Percentiles rank a stretch among this genome's conserved stretches.
These are phyloP conservation scores for Drosophila lutescens DNA, from an alignment of 2,888 invertebrate species.

Conservation along the genomic window DNA sequence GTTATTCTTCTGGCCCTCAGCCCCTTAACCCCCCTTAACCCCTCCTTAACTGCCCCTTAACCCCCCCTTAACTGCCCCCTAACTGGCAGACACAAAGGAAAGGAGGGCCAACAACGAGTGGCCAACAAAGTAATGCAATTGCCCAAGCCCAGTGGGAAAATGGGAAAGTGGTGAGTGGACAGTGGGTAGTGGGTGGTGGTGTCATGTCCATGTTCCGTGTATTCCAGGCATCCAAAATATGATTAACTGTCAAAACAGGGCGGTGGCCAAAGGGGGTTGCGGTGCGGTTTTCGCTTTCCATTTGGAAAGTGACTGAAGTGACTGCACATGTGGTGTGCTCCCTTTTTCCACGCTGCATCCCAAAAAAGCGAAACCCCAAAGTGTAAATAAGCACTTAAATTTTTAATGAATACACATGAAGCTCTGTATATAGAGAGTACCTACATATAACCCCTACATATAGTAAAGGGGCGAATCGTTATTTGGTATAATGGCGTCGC, in stretches of 20 bases:
- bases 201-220: constrained; percentile 11
- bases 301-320: constrained; percentile 7
- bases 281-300: constrained; percentile 20
- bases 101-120: constrained; percentile 7
- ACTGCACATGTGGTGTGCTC: constrained; percentile 9
- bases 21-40: too few species aligned
- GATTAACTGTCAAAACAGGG: constrained; percentile 37
- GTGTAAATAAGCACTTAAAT: constrained; percentile 69
- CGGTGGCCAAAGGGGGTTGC: not conserved
- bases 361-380: constrained; percentile 28
- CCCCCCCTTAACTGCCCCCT: not conserved
- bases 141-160: not conserved
- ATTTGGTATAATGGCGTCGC: constrained; percentile 3
- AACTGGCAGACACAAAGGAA: not conserved
- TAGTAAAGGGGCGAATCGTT: not conserved
- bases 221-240: constrained; percentile 38
- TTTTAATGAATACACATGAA: constrained; percentile 59
- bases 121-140: constrained; percentile 32
- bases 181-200: constrained; percentile 4
- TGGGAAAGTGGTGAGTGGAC: not conserved
- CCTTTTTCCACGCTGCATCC: constrained; percentile 26
- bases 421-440: not conserved
- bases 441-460: too few species aligned
- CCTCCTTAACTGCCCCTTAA: not conserved
- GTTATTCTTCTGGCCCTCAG: not conserved